These are phyloP conservation scores for Isichthys henryi DNA, from an alignment of 2,113 vertebrate genomes.

Conservation along the genomic window DNA sequence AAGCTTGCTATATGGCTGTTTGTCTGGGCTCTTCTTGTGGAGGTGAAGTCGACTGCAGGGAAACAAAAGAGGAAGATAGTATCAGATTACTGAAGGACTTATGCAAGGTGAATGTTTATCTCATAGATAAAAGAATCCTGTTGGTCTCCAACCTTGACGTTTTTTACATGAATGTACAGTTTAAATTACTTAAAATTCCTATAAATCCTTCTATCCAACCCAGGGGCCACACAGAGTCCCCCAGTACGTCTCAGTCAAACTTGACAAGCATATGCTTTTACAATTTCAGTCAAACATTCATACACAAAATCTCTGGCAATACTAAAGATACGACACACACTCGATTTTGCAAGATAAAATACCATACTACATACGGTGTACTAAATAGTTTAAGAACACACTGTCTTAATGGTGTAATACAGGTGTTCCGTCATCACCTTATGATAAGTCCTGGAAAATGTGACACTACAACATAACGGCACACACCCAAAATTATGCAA, in stretches of 20 bases:
- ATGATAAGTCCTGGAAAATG: not conserved
- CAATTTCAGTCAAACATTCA: not conserved
- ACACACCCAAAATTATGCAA: not conserved
- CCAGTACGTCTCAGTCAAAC: not conserved
- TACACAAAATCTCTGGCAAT: not conserved
- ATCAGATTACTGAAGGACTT: not conserved
- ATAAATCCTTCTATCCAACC: not conserved
- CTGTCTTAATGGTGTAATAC: not conserved
- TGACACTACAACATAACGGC: not conserved
- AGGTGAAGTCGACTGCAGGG: conserved; percentile 79
- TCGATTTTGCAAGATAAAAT: not conserved
- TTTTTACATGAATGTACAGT: not conserved
- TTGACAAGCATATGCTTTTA: not conserved
- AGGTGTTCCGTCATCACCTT: not conserved
- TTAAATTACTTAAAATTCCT: not conserved
- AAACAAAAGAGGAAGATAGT: not conserved
- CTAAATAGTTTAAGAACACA: not conserved
- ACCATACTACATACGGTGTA: not conserved
- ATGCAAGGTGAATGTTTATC: not conserved
- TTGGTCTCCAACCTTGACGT: not conserved
- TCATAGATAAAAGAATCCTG: not conserved
- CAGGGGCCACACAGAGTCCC: not conserved
- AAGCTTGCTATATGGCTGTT: conserved; percentile 80
- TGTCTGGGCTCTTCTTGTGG: conserved; percentile 82
- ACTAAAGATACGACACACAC: not conserved